Evolutionary conservation across 2,888 invertebrate genomes (phyloP).

Genomic region (Gari tellinella): DNA sequence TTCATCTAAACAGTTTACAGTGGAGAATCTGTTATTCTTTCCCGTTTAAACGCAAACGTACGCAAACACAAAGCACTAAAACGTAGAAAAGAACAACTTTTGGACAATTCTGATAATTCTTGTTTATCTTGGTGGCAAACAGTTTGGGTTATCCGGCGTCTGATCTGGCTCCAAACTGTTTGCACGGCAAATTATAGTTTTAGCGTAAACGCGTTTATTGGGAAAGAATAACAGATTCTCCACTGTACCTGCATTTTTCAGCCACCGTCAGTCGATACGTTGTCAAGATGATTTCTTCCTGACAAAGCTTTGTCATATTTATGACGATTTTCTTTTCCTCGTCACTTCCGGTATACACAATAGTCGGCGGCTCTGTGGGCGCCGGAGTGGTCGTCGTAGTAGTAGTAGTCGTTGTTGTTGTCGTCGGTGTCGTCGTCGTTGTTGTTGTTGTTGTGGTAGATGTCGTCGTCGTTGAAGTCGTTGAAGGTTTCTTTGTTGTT

Average conservation of each 20-base stretch:
- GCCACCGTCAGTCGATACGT: slow-evolving; percentile 18
- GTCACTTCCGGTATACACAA: slow-evolving; percentile 37
- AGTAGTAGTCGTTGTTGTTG: slow-evolving; percentile 45
- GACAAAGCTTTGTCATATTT: slow-evolving; percentile 7
- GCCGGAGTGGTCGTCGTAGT: slow-evolving; percentile 53
- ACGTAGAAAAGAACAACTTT: too few species aligned
- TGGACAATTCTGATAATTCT: too few species aligned
- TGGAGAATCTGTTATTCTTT: too few species aligned
- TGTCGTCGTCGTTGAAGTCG: not conserved
- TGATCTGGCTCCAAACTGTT: too few species aligned
- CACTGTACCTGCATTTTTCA: slow-evolving; percentile 37
- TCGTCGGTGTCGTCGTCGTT: slow-evolving; percentile 23
- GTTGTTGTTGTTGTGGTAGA: slow-evolving; percentile 24
- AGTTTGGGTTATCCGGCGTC: too few species aligned
- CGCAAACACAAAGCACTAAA: too few species aligned
- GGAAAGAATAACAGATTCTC: not conserved
- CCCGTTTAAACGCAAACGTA: too few species aligned
- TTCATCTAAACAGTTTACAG: too few species aligned
- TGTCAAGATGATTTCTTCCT: slow-evolving; percentile 22
- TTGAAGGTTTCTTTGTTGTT: too few species aligned
- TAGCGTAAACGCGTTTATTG: too few species aligned
- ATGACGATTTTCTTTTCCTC: slow-evolving; percentile 24
- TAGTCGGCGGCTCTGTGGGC: slow-evolving; percentile 51
- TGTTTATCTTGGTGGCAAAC: too few species aligned
- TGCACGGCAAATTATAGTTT: too few species aligned